These are phyloP conservation scores for Enchytraeus crypticus DNA, from an alignment of 2,888 invertebrate genomes.

Conservation along the genomic window DNA sequence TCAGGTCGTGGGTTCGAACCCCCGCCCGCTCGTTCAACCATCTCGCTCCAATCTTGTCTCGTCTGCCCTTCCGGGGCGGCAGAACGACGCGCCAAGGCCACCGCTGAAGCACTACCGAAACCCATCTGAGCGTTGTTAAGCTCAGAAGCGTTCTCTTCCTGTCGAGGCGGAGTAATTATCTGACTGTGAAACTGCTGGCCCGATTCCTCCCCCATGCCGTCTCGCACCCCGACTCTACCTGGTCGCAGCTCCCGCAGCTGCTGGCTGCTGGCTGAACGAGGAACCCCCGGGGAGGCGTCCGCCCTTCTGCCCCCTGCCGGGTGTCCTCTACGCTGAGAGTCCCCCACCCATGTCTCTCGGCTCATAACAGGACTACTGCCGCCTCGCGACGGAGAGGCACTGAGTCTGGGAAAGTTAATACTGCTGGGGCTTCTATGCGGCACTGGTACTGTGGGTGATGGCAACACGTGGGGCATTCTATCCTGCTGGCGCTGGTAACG, in stretches of 20 bases:
- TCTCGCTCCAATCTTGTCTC: too few relatives aligned
- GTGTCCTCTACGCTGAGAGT: too few relatives aligned
- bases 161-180: neutral
- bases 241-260: too few relatives aligned
- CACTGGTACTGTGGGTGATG: conserved; percentile 49
- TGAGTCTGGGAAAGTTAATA: conserved; percentile 83
- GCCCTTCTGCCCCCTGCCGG: neutral
- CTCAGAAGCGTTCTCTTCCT: too few relatives aligned
- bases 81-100: too few relatives aligned
- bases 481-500: too few relatives aligned
- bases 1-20: neutral
- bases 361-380: neutral
- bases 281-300: neutral
- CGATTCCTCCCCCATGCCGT: too few relatives aligned
- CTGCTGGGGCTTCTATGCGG: conserved; percentile 43
- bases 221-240: too few relatives aligned
- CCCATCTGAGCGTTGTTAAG: too few relatives aligned
- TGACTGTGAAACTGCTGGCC: neutral
- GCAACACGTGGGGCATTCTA: conserved; percentile 49
- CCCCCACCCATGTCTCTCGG: too few relatives aligned
- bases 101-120: too few relatives aligned
- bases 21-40: neutral
- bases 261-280: conserved; percentile 2
- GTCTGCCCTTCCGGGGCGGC: too few relatives aligned
- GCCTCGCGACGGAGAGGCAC: conserved; percentile 77